phyloP scores from a whole-genome alignment of 2,888 invertebrate genomes.

The Nemotelus nigrinus region DNA sequence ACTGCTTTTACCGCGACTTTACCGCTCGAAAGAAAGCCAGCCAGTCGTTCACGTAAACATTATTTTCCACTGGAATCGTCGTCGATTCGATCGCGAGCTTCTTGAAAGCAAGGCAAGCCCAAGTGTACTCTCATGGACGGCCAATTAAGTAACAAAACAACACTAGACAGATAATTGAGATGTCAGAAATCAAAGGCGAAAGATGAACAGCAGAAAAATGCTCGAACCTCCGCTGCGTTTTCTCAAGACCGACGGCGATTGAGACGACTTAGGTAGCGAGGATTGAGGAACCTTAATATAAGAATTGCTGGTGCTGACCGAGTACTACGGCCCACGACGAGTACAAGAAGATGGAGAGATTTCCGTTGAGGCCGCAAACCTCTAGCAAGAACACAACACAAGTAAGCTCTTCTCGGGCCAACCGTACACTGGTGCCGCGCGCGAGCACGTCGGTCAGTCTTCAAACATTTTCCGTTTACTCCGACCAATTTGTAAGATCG shows the following conservation, averaged over 20 bases:
- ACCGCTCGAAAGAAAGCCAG: slow-evolving; percentile 29
- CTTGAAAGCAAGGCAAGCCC: slow-evolving; percentile 14
- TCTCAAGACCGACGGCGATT: background rate
- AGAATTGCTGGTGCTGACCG: background rate
- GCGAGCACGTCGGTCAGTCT: slow-evolving; percentile 15
- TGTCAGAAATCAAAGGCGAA: slow-evolving; percentile 37
- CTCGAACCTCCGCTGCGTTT: slow-evolving; percentile 39
- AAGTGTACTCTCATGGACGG: slow-evolving; percentile 18
- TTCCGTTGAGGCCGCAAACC: background rate
- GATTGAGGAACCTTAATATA: too few relatives aligned
- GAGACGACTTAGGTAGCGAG: background rate
- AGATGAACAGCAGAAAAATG: slow-evolving; percentile 20
- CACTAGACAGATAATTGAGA: slow-evolving; percentile 45
- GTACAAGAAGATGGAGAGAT: background rate
- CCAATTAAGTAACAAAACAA: slow-evolving; percentile 44
- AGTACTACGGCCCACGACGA: background rate
- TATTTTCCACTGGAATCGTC: background rate
- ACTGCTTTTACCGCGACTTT: slow-evolving; percentile 30
- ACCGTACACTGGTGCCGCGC: slow-evolving; percentile 21
- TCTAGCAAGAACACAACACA: background rate
- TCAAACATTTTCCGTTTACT: slow-evolving; percentile 31
- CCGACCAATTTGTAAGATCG: slow-evolving; percentile 39
- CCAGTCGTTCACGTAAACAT: background rate
- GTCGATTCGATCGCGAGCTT: background rate
- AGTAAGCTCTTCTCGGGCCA: slow-evolving; percentile 36